Percentiles rank a stretch among this genome's conserved stretches.
These are phyloP conservation scores for Thaumatotibia leucotreta DNA, from an alignment of 1,140 invertebrate genomes.

Conservation along the genomic window DNA sequence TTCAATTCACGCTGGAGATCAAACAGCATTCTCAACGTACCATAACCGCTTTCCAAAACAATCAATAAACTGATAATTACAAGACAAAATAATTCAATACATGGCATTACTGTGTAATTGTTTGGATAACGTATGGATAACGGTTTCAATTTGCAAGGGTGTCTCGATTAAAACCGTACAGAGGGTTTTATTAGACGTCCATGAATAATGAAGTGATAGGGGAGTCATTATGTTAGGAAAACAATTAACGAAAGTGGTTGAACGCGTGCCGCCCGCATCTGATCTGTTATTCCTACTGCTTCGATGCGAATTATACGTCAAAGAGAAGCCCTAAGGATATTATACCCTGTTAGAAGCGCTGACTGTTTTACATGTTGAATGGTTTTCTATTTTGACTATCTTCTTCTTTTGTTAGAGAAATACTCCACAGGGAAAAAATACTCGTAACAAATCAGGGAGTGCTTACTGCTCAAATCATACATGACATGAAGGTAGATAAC, in stretches of 20 bases:
- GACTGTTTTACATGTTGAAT: too few species aligned
- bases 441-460: too few species aligned
- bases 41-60: neutral
- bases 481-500: too few species aligned
- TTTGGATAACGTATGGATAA: slow-evolving; percentile 13
- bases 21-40: neutral
- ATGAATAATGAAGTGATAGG: slow-evolving; percentile 13
- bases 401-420: too few species aligned
- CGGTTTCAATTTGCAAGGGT: slow-evolving; percentile 11
- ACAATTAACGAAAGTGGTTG: slow-evolving; percentile 13
- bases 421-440: too few species aligned
- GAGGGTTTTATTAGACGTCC: slow-evolving; percentile 5
- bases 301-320: neutral
- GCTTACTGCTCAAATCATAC: too few species aligned
- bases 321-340: too few species aligned
- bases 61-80: neutral
- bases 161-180: slow-evolving; percentile 12
- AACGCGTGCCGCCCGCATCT: slow-evolving; percentile 6
- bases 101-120: slow-evolving; percentile 5
- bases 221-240: slow-evolving; percentile 12
- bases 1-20: neutral
- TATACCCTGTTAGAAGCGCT: too few species aligned
- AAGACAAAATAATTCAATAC: slow-evolving; percentile 13
- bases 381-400: too few species aligned
- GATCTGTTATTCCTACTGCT: neutral